phyloP scores from a whole-genome alignment of 2,797 vertebrate genomes.

The Otolemur crassicaudatus region DNA sequence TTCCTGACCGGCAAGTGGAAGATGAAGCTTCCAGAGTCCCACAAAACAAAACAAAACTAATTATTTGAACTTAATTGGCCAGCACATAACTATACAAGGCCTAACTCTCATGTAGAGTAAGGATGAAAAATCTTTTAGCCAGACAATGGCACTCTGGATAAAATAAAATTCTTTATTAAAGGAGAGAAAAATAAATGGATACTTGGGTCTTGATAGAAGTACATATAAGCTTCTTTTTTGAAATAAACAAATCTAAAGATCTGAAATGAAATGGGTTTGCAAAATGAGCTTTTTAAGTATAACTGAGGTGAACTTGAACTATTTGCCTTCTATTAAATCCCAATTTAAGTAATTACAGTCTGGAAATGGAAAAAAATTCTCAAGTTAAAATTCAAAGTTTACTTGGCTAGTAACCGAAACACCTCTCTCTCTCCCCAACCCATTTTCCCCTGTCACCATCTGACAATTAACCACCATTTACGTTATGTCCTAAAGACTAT shows the following conservation, averaged over 20 bases:
- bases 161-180: slow-evolving; percentile 24
- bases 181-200: not conserved
- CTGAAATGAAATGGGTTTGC: not conserved
- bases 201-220: not conserved
- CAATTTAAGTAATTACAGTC: not conserved
- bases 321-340: not conserved
- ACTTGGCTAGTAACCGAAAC: not conserved
- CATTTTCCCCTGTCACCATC: not conserved
- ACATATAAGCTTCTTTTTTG: slow-evolving; percentile 3
- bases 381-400: not conserved
- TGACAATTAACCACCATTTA: not conserved
- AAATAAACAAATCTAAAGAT: not conserved
- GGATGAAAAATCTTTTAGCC: not conserved
- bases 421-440: not conserved
- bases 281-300: slow-evolving; percentile 6
- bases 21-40: not conserved
- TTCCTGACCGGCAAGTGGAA: not conserved
- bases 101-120: not conserved
- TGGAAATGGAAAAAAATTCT: not conserved
- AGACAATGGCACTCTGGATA: not conserved
- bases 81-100: not conserved
- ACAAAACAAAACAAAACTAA: not conserved
- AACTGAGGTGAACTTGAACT: not conserved
- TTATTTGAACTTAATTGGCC: not conserved
- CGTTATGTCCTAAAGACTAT: not conserved